A percentile compares a stretch with the other conserved stretches of the same genome.
Evolutionary conservation across 92 coral and sea anemone genomes (phyloP).

Genomic region (Meandrina meandrites): DNA sequence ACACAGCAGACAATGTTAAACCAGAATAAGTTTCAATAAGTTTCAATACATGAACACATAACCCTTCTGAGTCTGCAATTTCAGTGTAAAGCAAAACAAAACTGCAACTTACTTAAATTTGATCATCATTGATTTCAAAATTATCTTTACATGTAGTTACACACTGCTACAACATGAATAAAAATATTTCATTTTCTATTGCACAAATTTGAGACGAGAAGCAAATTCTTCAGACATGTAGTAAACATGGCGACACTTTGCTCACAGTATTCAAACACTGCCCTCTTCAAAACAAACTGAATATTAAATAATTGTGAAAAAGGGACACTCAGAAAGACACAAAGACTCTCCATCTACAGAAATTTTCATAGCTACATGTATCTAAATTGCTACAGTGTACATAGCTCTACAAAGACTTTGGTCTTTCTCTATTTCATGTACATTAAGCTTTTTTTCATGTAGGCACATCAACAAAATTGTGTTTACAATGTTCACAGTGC

Average conservation of each 20-base stretch:
- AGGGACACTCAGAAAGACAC: not conserved
- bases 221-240: not conserved
- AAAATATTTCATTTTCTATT: not conserved
- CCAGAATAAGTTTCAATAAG: not conserved
- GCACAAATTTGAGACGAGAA: not conserved
- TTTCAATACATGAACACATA: too few relatives aligned
- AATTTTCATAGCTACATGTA: too few relatives aligned
- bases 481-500: not conserved
- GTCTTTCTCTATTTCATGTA: not conserved
- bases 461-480: not conserved
- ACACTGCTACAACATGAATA: not conserved
- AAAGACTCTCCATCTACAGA: not conserved
- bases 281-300: not conserved
- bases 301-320: not conserved
- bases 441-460: not conserved
- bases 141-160: too few relatives aligned
- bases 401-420: not conserved
- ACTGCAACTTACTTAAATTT: too few relatives aligned
- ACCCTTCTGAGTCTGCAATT: too few relatives aligned
- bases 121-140: too few relatives aligned
- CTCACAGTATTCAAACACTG: not conserved
- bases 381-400: not conserved
- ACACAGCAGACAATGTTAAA: not conserved
- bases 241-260: not conserved
- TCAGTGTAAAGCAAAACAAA: too few relatives aligned